Percentiles rank a stretch among this genome's conserved stretches.
Conservation (phyloP, 2,888 invertebrate species). For the Dryocosmus kuriphilus region DNA sequence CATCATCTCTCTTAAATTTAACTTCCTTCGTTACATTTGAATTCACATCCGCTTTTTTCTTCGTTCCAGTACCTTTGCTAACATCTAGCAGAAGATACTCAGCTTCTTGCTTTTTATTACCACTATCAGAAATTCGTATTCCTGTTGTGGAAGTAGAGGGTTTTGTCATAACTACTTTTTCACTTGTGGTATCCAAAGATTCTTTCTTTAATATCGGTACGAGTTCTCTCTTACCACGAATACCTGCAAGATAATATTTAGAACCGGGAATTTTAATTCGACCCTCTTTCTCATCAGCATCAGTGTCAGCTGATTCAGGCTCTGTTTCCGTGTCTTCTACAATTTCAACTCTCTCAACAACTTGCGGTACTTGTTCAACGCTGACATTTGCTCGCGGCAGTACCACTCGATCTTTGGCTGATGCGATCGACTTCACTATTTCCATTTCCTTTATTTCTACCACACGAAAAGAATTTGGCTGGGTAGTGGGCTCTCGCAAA, state of each 20-base stretch:
- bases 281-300: conserved; percentile 53
- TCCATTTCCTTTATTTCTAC: conserved; percentile 86
- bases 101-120: conserved; percentile 47
- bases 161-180: background rate
- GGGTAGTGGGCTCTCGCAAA: conserved; percentile 45
- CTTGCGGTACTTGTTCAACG: conserved; percentile 72
- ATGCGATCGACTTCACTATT: conserved; percentile 83
- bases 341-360: conserved; percentile 78
- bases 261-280: background rate
- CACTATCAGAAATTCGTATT: background rate
- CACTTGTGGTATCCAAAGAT: conserved; percentile 9
- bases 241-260: background rate
- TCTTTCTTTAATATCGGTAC: conserved; percentile 65
- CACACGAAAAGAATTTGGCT: conserved; percentile 79
- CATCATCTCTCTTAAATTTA: conserved; percentile 43
- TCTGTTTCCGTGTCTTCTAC: conserved; percentile 77
- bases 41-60: conserved; percentile 68
- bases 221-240: conserved; percentile 58
- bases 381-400: conserved; percentile 71
- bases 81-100: conserved; percentile 74
- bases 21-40: conserved; percentile 23
- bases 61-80: conserved; percentile 73
- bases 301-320: conserved; percentile 70
- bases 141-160: background rate
- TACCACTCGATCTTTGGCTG: conserved; percentile 75